phyloP scores from a whole-genome alignment of 2,113 vertebrate genomes.

The Ancistrus triradiatus region DNA sequence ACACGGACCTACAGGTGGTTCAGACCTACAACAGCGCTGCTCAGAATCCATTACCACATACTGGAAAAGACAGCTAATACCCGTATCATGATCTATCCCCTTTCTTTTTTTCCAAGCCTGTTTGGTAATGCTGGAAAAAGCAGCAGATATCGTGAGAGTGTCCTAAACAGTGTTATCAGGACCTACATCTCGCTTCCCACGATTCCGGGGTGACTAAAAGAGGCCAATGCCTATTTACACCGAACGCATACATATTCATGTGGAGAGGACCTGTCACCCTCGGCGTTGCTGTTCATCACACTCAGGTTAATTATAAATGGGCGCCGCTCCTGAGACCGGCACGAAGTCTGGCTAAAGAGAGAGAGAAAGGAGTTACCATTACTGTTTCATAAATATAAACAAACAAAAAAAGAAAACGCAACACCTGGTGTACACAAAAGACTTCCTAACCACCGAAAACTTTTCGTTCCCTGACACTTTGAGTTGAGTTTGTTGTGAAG shows the following conservation, averaged over 20 bases:
- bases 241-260: slow-evolving; percentile 63
- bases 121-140: slow-evolving; percentile 39
- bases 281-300: slow-evolving; percentile 35
- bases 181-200: slow-evolving; percentile 63
- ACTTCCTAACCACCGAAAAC: too few species aligned
- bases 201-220: slow-evolving; percentile 42
- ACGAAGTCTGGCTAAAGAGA: too few species aligned
- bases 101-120: slow-evolving; percentile 30
- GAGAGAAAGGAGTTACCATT: too few species aligned
- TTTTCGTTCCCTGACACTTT: neutral
- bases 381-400: too few species aligned
- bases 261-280: slow-evolving; percentile 31
- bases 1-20: too few species aligned
- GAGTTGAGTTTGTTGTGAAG: slow-evolving; percentile 4
- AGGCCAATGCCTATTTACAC: slow-evolving; percentile 52
- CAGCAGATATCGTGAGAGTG: slow-evolving; percentile 36
- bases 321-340: too few species aligned
- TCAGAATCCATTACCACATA: neutral
- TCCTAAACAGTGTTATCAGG: slow-evolving; percentile 44
- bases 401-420: too few species aligned
- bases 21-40: slow-evolving; percentile 4
- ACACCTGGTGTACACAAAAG: too few species aligned
- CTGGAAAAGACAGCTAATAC: slow-evolving; percentile 36
- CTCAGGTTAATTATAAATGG: slow-evolving; percentile 49
- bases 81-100: slow-evolving; percentile 21